A percentile compares a stretch with the other conserved stretches of the same genome.
phyloP scores from a whole-genome alignment of 1,140 invertebrate genomes.

The Neodiprion virginianus region DNA sequence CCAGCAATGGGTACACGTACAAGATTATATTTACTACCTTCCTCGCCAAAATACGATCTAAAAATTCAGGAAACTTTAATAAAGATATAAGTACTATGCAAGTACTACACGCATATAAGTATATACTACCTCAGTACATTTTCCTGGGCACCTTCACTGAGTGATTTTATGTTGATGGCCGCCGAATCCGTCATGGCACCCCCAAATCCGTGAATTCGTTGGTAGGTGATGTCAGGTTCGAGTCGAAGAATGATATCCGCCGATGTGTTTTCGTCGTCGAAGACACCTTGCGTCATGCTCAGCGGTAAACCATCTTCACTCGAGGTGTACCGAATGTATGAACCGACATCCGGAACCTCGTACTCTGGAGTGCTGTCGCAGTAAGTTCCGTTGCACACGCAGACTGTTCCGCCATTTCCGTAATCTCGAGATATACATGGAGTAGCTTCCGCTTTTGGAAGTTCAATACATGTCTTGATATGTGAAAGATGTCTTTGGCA shows the following conservation, averaged over 20 bases:
- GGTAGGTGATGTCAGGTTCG: slow-evolving; percentile 50
- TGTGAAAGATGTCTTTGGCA: too few species aligned
- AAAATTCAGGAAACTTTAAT: slow-evolving; percentile 22
- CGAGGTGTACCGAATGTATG: slow-evolving; percentile 67
- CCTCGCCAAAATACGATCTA: slow-evolving; percentile 53
- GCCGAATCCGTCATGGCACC: slow-evolving; percentile 88
- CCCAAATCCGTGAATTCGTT: slow-evolving; percentile 80
- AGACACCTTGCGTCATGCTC: slow-evolving; percentile 39
- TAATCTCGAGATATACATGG: slow-evolving; percentile 41
- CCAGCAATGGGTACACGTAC: slow-evolving; percentile 72
- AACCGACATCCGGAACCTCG: slow-evolving; percentile 47
- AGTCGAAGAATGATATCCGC: slow-evolving; percentile 14
- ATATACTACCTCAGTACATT: slow-evolving; percentile 61
- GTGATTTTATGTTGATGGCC: slow-evolving; percentile 74
- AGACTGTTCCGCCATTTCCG: slow-evolving; percentile 69
- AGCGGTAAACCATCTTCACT: slow-evolving; percentile 64
- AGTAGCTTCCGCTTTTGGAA: too few species aligned
- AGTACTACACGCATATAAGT: too few species aligned
- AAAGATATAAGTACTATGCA: background rate
- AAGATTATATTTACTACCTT: slow-evolving; percentile 70
- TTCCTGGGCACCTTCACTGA: slow-evolving; percentile 65
- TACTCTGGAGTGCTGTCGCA: slow-evolving; percentile 76
- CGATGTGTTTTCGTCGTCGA: slow-evolving; percentile 27
- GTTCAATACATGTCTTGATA: too few species aligned
- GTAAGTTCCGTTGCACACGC: slow-evolving; percentile 84